Conservation (phyloP, 2,797 vertebrate species). For the Coluber constrictor region DNA sequence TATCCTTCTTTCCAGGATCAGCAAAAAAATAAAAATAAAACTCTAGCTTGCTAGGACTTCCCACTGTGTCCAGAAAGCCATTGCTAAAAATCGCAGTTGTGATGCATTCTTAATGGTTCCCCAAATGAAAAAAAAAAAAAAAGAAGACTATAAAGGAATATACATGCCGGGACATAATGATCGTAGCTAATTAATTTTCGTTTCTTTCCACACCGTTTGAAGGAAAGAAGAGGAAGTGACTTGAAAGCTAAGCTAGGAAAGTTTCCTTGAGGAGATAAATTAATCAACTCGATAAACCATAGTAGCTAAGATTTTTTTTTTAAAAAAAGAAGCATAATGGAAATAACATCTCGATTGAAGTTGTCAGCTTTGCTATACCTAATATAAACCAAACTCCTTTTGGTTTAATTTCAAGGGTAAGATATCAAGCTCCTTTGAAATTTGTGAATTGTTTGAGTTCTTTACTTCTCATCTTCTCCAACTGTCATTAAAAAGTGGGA, state of each 20-base stretch:
- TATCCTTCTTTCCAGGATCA: not conserved
- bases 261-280: slow-evolving; percentile 51
- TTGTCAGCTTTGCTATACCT: not conserved
- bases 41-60: no score
- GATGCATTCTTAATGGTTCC: not conserved
- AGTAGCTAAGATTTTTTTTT: slow-evolving; percentile 22
- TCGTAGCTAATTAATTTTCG: slow-evolving; percentile 50
- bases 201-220: slow-evolving; percentile 38
- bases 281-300: slow-evolving; percentile 42
- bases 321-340: slow-evolving; percentile 21
- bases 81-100: not conserved
- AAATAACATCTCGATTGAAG: slow-evolving; percentile 29
- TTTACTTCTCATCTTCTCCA: not conserved
- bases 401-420: slow-evolving; percentile 30
- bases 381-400: not conserved
- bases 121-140: not conserved
- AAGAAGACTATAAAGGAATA: not conserved
- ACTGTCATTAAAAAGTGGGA: not conserved
- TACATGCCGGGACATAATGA: slow-evolving; percentile 7
- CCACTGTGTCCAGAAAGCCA: not conserved
- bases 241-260: slow-evolving; percentile 11
- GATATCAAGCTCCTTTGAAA: not conserved
- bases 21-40: not conserved
- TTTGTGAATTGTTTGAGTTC: not conserved
- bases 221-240: not conserved